Base-by-base conservation (phyloP, 2,113 vertebrate species). In the Platysteira castanea region DNA sequence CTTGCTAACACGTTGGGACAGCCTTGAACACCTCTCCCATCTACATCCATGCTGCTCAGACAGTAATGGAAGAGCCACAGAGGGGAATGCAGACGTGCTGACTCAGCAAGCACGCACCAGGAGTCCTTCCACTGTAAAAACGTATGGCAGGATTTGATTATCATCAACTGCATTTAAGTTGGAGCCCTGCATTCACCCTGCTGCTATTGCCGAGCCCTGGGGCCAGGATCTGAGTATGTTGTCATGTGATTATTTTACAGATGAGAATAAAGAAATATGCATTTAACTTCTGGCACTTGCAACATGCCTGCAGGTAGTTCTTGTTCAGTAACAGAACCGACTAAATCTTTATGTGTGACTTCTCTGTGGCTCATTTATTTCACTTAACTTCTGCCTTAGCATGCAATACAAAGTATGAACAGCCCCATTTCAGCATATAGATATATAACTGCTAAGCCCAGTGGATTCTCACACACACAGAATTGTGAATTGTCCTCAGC, bases 201-300 rank as follows among this genome's bases (percentile, higher is more conserved):
- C 52, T 67, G 28, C 54, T 59, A 1, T 11, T 33, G 41, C 41
- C 0, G 3, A 59, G 41, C 15, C 31, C 26, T 0, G 1, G 73
- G 60, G 56, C 28, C 52, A 33, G 47, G 44, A 39, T 75, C 35
- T 20, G 61, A 79, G 49, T 0, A 0, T 14, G 63, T 24, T 53
- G 54, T 30, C 31, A 12, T 63, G 21, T 71, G 54, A 68, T 19
- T 39, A 26, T 81, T 82, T 89, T 60, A 39, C 52, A 76, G 65
- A 52, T 24, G 30, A 84, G 87, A 74, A 68, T 17, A 53, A 84
- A 87, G 35, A 84, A 87, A 65, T 33, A 63, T 1, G 4, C 37
- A 31, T 78, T 82, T 95, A 59, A 79, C 74, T 76, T 71, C 44
- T 64, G 35, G n/a, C 18, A 50, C 30, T 56, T 53, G 70, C 52